Percentiles rank a stretch among this genome's conserved stretches.
phyloP scores from a whole-genome alignment of 2,797 vertebrate species.

The Danionella dracula region DNA sequence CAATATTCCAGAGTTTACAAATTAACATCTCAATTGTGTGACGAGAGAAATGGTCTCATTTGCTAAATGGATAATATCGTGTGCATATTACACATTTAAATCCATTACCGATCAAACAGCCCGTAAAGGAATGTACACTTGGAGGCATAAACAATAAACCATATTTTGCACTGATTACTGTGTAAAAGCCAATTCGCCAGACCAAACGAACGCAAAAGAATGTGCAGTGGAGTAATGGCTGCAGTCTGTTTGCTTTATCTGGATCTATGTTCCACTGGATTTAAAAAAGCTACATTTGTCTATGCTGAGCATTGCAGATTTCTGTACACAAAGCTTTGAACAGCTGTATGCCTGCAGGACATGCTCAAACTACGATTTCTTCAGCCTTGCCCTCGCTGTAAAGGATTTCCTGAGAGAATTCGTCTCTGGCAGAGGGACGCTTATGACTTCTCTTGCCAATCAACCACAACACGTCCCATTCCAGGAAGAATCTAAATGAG shows the following conservation, averaged over 20 bases:
- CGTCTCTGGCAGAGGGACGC: conserved; percentile 30
- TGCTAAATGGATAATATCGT: neutral
- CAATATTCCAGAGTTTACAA: neutral
- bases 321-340: conserved; percentile 37
- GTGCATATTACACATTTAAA: neutral
- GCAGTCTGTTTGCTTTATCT: neutral
- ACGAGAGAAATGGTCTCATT: neutral
- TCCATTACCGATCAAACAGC: conserved; percentile 3
- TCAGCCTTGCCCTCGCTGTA: conserved; percentile 14
- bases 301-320: conserved; percentile 30
- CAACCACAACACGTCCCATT: conserved; percentile 28
- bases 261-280: conserved; percentile 12
- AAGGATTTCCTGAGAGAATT: conserved; percentile 41
- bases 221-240: neutral
- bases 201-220: neutral
- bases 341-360: conserved; percentile 47
- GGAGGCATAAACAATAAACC: neutral
- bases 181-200: neutral
- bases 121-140: neutral
- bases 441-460: conserved; percentile 33
- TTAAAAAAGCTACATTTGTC: conserved; percentile 37
- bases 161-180: neutral
- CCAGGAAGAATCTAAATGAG: conserved; percentile 22
- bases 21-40: neutral
- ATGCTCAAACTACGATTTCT: conserved; percentile 25